Evolutionary conservation across 2,797 vertebrate genomes (phyloP), one percentile per base, ranked within the genome.

Genomic region (Spinus olivaceus): DNA sequence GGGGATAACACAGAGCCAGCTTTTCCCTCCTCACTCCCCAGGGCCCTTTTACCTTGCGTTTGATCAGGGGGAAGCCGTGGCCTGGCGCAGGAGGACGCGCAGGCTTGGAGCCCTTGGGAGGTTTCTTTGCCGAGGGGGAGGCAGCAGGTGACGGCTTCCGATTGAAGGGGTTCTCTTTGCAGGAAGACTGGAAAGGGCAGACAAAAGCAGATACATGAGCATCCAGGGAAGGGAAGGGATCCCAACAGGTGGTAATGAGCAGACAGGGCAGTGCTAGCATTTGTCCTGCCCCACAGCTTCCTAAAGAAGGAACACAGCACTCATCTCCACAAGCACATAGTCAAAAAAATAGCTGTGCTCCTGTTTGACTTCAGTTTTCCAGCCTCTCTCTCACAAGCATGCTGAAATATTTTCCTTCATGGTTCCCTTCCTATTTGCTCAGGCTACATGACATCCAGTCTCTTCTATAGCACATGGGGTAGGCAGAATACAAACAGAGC

Each of bases 91-190:
- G 97, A 33, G 99, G 99, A 61, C 99, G 98, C 28, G 97, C 98
- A 5, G 99, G 98, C 46, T 98, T 99, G 63, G 99, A 96, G 35
- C 99, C 99, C 90, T 97, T 99, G 28, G 98, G 97, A 41, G 98
- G 97, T 88, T 98, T 98, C 56, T 97, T 98, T 63, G 96, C 92
- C 0, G 97, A 86, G 10, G 98, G 97, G 42, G 98, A 98, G 6
- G 98, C 93, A 0, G 95, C 88, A 9, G 98, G 98, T 1, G 98
- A 98, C 2, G 98, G 97, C 96, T 99, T 99, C 95, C 99, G 98
- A 97, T 99, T 99, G 96, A 99, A 99, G 9, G 99, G 99, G 86
- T 99, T 98, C 92, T 98, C 98, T 97, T 98, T 98, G 95, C 98
- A 98, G 83, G 97, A 98, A 76, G 96, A 96, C 99, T 99, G 65